phyloP scores from a whole-genome alignment of 2,888 invertebrate genomes.

The Cistogaster globosa region DNA sequence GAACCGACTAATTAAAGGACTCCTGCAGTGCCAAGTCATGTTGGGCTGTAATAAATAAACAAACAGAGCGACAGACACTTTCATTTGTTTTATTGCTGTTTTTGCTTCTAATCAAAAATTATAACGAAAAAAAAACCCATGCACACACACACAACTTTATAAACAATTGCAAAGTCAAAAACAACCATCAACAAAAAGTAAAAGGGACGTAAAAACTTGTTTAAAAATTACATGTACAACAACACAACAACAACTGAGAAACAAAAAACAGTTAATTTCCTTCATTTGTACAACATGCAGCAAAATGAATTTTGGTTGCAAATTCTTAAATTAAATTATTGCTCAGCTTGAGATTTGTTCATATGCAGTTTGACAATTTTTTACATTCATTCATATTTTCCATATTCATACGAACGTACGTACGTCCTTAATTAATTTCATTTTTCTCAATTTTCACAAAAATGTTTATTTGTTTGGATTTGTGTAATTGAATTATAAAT shows the following conservation, averaged over 20 bases:
- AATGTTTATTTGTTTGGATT: too few species aligned
- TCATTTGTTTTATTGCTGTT: slow-evolving; percentile 41
- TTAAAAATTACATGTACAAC: slow-evolving; percentile 17
- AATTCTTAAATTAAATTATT: slow-evolving; percentile 26
- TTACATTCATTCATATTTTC: not conserved
- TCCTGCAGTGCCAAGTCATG: slow-evolving; percentile 69
- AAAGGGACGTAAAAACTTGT: not conserved
- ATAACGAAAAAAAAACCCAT: slow-evolving; percentile 37
- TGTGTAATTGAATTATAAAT: too few species aligned
- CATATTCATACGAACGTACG: too few species aligned
- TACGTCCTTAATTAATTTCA: too few species aligned
- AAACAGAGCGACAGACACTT: slow-evolving; percentile 45
- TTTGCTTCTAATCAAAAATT: slow-evolving; percentile 61
- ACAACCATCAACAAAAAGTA: slow-evolving; percentile 2
- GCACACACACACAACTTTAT: slow-evolving; percentile 52
- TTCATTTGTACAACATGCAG: not conserved
- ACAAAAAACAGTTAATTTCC: not conserved
- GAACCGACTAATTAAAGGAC: slow-evolving; percentile 68
- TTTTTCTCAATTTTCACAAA: too few species aligned
- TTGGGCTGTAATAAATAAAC: slow-evolving; percentile 67
- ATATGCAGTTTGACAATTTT: slow-evolving; percentile 28
- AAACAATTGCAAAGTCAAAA: slow-evolving; percentile 51
- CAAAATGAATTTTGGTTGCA: not conserved
- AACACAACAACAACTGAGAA: slow-evolving; percentile 8
- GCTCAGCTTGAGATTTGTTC: slow-evolving; percentile 52